Evolutionary conservation across 2,113 vertebrate species (phyloP).

Genomic region (Accipiter cooperii): DNA sequence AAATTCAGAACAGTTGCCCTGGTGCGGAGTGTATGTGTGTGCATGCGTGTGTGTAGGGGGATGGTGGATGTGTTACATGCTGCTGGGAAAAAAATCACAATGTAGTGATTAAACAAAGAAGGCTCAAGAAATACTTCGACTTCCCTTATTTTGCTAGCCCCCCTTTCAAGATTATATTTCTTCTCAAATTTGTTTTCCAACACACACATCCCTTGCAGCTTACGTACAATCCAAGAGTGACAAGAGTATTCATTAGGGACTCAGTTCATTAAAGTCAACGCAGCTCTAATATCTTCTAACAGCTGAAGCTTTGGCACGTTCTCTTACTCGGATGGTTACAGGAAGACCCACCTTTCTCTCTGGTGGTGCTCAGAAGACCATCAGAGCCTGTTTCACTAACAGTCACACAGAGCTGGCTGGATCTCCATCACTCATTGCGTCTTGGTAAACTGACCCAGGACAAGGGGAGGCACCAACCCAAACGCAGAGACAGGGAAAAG

Average conservation of each 20-base stretch:
- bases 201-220: accelerated
- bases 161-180: background rate
- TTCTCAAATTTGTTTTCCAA: background rate
- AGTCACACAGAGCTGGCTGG: no score
- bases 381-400: background rate
- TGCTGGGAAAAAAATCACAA: background rate
- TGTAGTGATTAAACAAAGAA: background rate
- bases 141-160: background rate
- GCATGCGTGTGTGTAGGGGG: background rate
- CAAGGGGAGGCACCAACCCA: background rate
- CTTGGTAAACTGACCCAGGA: background rate
- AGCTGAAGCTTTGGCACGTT: background rate
- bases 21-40: background rate
- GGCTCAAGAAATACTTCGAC: background rate
- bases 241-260: background rate
- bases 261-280: accelerated
- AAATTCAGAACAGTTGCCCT: conserved; percentile 47
- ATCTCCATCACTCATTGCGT: accelerated
- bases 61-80: background rate
- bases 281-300: background rate
- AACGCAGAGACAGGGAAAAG: background rate
- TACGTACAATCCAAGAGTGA: background rate
- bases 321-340: background rate
- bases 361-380: background rate
- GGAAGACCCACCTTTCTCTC: background rate